These are phyloP conservation scores for Neocloeon triangulifer DNA, from an alignment of 1,140 invertebrate species.

Conservation along the genomic window DNA sequence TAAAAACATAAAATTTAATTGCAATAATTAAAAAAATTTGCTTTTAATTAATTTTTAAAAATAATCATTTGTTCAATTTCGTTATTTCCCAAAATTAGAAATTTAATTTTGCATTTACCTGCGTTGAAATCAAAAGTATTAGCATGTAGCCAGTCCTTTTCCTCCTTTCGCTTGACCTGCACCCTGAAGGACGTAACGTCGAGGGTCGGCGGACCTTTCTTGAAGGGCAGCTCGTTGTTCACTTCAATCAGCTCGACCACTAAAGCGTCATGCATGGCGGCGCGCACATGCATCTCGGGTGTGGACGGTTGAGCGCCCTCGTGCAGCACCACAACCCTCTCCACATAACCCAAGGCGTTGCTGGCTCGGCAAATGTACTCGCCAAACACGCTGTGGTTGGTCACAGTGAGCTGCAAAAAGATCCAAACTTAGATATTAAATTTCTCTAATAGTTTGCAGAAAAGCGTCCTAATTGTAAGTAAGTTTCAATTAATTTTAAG, in stretches of 20 bases:
- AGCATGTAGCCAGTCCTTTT: constrained; percentile 5
- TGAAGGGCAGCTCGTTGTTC: no score
- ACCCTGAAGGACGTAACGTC: constrained; percentile 8
- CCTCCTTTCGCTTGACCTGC: constrained; percentile 6
- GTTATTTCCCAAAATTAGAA: not conserved
- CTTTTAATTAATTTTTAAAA: no score
- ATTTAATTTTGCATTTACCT: constrained; percentile 6
- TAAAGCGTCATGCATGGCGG: no score
- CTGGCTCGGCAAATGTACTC: constrained; percentile 25
- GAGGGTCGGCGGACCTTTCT: no score
- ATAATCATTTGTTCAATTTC: no score
- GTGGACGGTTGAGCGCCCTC: constrained; percentile 23
- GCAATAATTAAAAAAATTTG: not conserved
- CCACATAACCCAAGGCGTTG: constrained; percentile 24
- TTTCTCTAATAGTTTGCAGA: no score
- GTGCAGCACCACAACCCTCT: constrained; percentile 20
- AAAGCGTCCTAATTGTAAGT: no score
- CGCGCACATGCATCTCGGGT: constrained; percentile 15
- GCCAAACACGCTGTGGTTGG: constrained; percentile 21
- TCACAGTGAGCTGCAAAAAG: constrained; percentile 18
- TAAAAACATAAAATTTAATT: not conserved
- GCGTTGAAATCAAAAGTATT: constrained; percentile 7
- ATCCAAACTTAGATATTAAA: constrained; percentile 1
- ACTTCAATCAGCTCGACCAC: no score
- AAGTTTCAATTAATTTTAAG: no score